Percentiles rank a stretch among this genome's conserved stretches.
Conservation (phyloP, 1,140 invertebrate species). For the Diorhabda carinulata region DNA sequence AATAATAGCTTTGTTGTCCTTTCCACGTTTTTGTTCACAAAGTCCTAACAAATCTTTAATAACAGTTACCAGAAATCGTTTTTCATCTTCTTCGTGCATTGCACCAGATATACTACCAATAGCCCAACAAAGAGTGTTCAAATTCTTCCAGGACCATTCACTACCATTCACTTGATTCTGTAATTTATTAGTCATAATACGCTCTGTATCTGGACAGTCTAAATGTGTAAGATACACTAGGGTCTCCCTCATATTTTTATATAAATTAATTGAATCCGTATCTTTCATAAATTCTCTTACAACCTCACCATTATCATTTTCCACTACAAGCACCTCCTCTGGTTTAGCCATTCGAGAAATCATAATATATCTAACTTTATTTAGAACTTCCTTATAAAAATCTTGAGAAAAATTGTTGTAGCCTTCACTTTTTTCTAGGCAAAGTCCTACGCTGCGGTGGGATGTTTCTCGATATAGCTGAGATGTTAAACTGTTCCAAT, state of each 20-base stretch:
- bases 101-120: slow-evolving; percentile 99
- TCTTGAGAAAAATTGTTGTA: slow-evolving; percentile 8
- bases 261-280: slow-evolving; percentile 98
- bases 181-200: slow-evolving; percentile 98
- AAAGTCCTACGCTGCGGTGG: slow-evolving; percentile 46
- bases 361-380: slow-evolving; percentile 96
- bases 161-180: slow-evolving; percentile 98
- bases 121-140: slow-evolving; percentile 99
- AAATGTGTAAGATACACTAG: slow-evolving; percentile 98
- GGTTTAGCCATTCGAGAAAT: slow-evolving; percentile 99
- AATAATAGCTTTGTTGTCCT: slow-evolving; percentile 99
- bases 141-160: slow-evolving; percentile 99
- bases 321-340: slow-evolving; percentile 99
- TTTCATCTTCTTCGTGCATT: slow-evolving; percentile 99
- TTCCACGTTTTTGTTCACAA: slow-evolving; percentile 99
- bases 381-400: slow-evolving; percentile 61
- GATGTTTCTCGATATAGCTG: slow-evolving; percentile 82
- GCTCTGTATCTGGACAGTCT: slow-evolving; percentile 95
- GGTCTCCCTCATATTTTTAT: slow-evolving; percentile 99
- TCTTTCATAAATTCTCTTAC: slow-evolving; percentile 99
- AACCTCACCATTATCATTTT: slow-evolving; percentile 99
- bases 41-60: slow-evolving; percentile 97
- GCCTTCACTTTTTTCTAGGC: slow-evolving; percentile 41
- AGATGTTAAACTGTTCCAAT: slow-evolving; percentile 91
- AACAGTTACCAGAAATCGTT: slow-evolving; percentile 97